A percentile compares a stretch with the other conserved stretches of the same genome.
These are phyloP conservation scores for Automeris io DNA, from an alignment of 2,888 invertebrate genomes.

Conservation along the genomic window DNA sequence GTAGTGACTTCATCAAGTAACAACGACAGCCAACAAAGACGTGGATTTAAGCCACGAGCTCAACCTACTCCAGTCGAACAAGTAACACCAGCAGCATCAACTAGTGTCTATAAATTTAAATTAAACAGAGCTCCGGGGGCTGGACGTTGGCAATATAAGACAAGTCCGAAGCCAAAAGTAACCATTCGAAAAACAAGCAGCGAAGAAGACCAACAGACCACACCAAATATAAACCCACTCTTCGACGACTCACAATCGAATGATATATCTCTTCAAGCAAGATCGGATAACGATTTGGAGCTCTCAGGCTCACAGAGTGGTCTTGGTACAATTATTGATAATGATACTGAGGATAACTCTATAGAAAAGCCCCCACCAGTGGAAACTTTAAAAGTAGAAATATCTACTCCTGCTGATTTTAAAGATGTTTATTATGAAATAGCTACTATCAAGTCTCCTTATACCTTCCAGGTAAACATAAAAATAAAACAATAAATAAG, in stretches of 20 bases:
- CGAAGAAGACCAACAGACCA: conserved; percentile 71
- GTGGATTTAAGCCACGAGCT: conserved; percentile 83
- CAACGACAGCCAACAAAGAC: conserved; percentile 66
- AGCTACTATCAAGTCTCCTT: conserved; percentile 92
- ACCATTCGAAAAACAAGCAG: conserved; percentile 84
- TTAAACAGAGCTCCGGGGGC: conserved; percentile 88
- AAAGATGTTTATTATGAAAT: conserved; percentile 92
- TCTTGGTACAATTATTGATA: conserved; percentile 78
- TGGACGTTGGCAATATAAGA: conserved; percentile 94
- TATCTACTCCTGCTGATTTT: conserved; percentile 91
- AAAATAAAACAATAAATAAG: background rate
- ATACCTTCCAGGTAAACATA: conserved; percentile 87
- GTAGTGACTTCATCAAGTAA: conserved; percentile 58
- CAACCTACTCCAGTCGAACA: conserved; percentile 76
- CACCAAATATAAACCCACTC: conserved; percentile 59
- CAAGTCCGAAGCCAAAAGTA: conserved; percentile 90
- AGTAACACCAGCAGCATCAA: conserved; percentile 64
- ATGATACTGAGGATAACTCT: conserved; percentile 80
- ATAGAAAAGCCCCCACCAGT: conserved; percentile 80
- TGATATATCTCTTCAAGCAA: conserved; percentile 74
- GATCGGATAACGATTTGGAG: conserved; percentile 82
- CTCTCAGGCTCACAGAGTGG: conserved; percentile 83
- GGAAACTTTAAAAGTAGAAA: conserved; percentile 91
- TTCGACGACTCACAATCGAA: conserved; percentile 66
- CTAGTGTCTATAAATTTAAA: conserved; percentile 87